Base-by-base conservation (phyloP, 2,113 vertebrate genomes). In the Cyphomyrus plagiostoma region DNA sequence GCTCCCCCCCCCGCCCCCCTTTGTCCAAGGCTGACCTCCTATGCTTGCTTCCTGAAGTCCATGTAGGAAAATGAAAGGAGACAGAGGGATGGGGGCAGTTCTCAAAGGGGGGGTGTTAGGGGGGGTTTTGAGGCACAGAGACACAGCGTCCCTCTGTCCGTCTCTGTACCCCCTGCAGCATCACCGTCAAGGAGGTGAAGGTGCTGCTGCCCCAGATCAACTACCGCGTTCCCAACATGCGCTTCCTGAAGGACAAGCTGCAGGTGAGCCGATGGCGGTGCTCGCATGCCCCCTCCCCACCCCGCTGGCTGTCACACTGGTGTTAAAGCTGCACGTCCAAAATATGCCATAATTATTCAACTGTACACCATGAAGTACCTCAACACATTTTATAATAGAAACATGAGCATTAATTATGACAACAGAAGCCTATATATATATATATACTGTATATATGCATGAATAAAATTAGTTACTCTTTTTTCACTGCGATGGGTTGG, bases 101-200 rank as follows among this genome's bases (percentile, higher is more conserved):
- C 62, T 70, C 10, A 11, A 30, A 30, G 62, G 45, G 45, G 45
- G 9, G 48, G 49, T 35, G 35, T 1, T 1, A 35, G 66, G 66
- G 70, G 4, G 15, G 15, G 1, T 35, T 74, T 30, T 35, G 26
- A 74, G 26, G 30, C 30, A 19, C 30, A 9, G 15, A 35, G 70
- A 39, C 15, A 15, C 49, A 52, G n/a, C 30, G 4, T 30, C 7
- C 26, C 10, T 74, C 66, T 8, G 42, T 77, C 42, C 9, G 15
- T 49, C 30, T 83, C 5, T 80, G 15, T 77, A 4, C 86, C 15
- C 66, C 39, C n/a, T 87, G 0, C 92, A 97, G 97, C 89, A 95
- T 97, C 93, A 96, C 96, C 0, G 94, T 96, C 92, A 97, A 97
- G 93, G 97, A 97, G 13, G 94, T 97, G 92, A 97, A 97, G 93